Evolutionary conservation across 2,113 vertebrate genomes (phyloP).

Genomic region (Nannospalax galili): DNA sequence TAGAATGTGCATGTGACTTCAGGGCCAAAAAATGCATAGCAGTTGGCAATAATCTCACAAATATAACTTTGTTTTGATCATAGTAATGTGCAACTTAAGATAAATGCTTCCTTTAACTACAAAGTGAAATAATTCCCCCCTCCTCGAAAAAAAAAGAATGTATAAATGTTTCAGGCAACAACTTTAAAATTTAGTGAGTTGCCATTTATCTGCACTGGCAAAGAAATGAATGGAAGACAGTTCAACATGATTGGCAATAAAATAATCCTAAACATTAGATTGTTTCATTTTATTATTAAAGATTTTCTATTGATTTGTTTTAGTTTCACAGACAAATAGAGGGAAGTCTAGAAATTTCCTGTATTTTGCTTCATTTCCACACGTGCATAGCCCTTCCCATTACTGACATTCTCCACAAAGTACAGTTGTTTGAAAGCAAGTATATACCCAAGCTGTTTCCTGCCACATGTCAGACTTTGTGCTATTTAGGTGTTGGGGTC

Average conservation of each 20-base stretch:
- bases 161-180: conserved; percentile 20
- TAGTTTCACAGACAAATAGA: neutral
- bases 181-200: conserved; percentile 42
- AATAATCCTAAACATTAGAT: neutral
- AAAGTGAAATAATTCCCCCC: neutral
- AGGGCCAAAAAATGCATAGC: conserved; percentile 8
- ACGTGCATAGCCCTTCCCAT: neutral
- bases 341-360: neutral
- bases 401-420: neutral
- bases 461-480: neutral
- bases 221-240: conserved; percentile 29
- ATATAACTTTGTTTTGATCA: conserved; percentile 35
- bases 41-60: conserved; percentile 60
- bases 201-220: neutral
- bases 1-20: conserved; percentile 44
- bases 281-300: neutral
- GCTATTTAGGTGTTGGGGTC: neutral
- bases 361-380: neutral
- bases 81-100: neutral
- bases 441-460: neutral
- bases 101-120: conserved; percentile 17
- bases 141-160: neutral
- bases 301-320: neutral
- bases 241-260: conserved; percentile 1
- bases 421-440: conserved; percentile 7